Base-by-base conservation (phyloP, 2,113 vertebrate genomes). In the Tapirus terrestris region DNA sequence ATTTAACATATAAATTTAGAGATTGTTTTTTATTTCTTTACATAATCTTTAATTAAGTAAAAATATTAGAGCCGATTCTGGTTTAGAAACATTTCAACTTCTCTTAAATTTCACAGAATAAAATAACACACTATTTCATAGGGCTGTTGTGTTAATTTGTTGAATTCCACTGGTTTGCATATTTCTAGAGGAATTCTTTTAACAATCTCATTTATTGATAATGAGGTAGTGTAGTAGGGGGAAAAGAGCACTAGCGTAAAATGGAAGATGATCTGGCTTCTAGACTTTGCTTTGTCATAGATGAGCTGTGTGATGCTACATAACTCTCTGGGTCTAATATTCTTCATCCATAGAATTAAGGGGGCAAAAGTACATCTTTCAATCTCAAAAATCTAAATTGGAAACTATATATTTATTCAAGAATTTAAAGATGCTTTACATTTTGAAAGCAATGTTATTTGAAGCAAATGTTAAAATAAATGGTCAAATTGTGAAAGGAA, bases 341-440 rank as follows among this genome's bases (percentile, higher is more conserved):
- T 61, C n/a, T 68, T 79, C 77, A 70, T 31, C 8, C 76, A 20
- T 70, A 90, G 75, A 94, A 77, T 20, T 14, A 95, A 68, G 11
- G 27, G 6, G 21, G n/a, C 20, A 4, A 76, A 79, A 75, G 13
- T 77, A 67, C 31, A 65, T 10, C 70, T 87, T 56, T 56, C 76
- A 29, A 39, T 29, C 39, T 75, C 86, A 84, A 65, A 76, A 94
- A 56, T 53, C 43, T 51, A 91, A 88, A 36, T 0, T 70, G 39
- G 33, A 91, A 93, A 96, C 33, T 43, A 53, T 72, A 48, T 27
- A 68, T 61, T 87, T 79, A 77, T n/a, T 94, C 20, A 92, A 73
- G 56, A 92, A 94, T 45, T 76, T 92, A 36, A 63, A 86, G 95
- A 70, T 67, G 61, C 36, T 43, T 21, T 67, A 43, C 3, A 68